Evolutionary conservation across 1,140 invertebrate genomes (phyloP).

Genomic region (Heliconius himera): DNA sequence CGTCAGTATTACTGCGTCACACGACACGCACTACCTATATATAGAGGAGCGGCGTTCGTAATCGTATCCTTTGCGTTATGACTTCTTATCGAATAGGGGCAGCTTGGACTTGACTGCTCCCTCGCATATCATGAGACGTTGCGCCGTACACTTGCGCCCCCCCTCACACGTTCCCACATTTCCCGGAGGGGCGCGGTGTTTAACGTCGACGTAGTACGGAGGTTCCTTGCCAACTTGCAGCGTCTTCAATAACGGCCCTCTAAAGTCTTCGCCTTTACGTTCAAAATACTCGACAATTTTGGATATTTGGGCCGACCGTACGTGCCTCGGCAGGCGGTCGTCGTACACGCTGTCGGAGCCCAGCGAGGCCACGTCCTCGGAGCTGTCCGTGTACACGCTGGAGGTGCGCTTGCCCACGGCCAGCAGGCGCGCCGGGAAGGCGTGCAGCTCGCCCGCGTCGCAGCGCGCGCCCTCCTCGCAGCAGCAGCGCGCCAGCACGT

Average conservation of each 20-base stretch:
- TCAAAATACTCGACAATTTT: slow-evolving; percentile 95
- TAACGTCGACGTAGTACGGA: slow-evolving; percentile 58
- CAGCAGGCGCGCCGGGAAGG: slow-evolving; percentile 61
- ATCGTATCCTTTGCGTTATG: slow-evolving; percentile 50
- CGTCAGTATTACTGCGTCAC: neutral
- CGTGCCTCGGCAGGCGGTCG: slow-evolving; percentile 82
- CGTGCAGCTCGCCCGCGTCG: slow-evolving; percentile 45
- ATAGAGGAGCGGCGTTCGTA: slow-evolving; percentile 28
- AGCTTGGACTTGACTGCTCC: slow-evolving; percentile 92
- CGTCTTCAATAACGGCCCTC: slow-evolving; percentile 47
- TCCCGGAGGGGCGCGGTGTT: slow-evolving; percentile 50
- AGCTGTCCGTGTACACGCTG: slow-evolving; percentile 93
- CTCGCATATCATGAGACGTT: slow-evolving; percentile 87
- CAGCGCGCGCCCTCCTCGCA: slow-evolving; percentile 45
- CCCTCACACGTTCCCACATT: slow-evolving; percentile 49
- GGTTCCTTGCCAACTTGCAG: slow-evolving; percentile 38
- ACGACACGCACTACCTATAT: slow-evolving; percentile 27
- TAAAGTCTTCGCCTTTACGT: slow-evolving; percentile 83
- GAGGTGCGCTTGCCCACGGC: slow-evolving; percentile 87
- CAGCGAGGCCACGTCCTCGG: slow-evolving; percentile 91
- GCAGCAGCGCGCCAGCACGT: slow-evolving; percentile 62
- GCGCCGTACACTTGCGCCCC: slow-evolving; percentile 60
- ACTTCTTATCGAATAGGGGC: slow-evolving; percentile 91
- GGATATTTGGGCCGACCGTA: slow-evolving; percentile 87
- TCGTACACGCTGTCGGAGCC: slow-evolving; percentile 88